Conservation (phyloP, 2,113 vertebrate species). For the Cavia aperea region DNA sequence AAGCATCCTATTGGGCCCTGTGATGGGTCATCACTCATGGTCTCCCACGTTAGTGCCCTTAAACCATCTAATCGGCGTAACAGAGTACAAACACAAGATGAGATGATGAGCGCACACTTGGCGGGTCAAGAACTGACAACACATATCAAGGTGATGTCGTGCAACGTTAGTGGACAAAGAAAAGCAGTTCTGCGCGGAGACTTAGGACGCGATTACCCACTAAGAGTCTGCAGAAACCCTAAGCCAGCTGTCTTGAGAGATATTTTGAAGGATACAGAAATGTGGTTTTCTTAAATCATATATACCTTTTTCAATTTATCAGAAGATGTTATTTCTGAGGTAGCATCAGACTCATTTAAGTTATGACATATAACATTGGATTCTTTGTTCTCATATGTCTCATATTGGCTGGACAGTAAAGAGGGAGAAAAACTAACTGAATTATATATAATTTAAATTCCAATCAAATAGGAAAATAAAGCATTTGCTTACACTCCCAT, state of each 20-base stretch:
- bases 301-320: conserved; percentile 43
- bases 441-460: not conserved
- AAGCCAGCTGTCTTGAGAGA: not conserved
- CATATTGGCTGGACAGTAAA: conserved; percentile 38
- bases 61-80: not conserved
- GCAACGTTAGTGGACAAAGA: not conserved
- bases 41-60: not conserved
- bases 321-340: conserved; percentile 45
- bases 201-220: not conserved
- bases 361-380: not conserved
- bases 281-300: conserved; percentile 5
- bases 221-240: not conserved
- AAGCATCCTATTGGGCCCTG: not conserved
- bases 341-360: not conserved
- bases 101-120: not conserved
- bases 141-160: not conserved
- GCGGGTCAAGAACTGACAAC: not conserved
- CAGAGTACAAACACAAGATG: not conserved
- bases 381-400: conserved; percentile 7
- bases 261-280: conserved; percentile 12
- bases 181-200: not conserved
- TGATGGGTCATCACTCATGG: not conserved
- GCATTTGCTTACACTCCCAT: not conserved
- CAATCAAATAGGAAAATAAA: conserved; percentile 28
- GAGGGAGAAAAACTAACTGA: conserved; percentile 45